These are phyloP conservation scores for Agriopis leucophaearia DNA, from an alignment of 2,888 invertebrate species.

Conservation along the genomic window DNA sequence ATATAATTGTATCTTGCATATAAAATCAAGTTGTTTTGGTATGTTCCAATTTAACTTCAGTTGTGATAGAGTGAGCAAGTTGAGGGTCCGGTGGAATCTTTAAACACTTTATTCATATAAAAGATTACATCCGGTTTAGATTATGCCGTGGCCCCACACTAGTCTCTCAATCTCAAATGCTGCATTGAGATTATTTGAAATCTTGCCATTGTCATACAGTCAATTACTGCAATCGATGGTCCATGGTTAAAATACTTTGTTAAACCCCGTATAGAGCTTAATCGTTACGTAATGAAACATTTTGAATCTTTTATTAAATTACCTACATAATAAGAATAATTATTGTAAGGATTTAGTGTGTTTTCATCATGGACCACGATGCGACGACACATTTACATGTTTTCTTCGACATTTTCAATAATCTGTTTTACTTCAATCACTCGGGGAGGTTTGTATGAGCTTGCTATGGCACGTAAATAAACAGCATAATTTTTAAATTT, in stretches of 20 bases:
- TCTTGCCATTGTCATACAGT: slow-evolving; percentile 11
- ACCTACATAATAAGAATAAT: slow-evolving; percentile 37
- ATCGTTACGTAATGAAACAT: slow-evolving; percentile 60
- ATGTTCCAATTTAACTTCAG: not conserved
- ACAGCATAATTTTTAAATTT: slow-evolving; percentile 17
- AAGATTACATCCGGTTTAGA: too few species aligned
- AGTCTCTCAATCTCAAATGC: not conserved
- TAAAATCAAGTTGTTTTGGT: too few species aligned
- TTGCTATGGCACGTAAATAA: slow-evolving; percentile 13
- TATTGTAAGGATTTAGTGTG: slow-evolving; percentile 41
- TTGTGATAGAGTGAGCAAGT: not conserved
- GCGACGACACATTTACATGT: not conserved
- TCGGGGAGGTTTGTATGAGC: not conserved
- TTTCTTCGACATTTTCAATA: not conserved
- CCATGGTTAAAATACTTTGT: slow-evolving; percentile 56
- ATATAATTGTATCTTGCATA: too few species aligned
- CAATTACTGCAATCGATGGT: slow-evolving; percentile 50
- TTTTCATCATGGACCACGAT: slow-evolving; percentile 43
- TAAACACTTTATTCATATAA: too few species aligned
- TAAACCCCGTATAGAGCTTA: slow-evolving; percentile 72
- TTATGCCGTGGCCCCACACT: too few species aligned
- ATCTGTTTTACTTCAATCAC: not conserved
- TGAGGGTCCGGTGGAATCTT: not conserved
- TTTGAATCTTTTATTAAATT: slow-evolving; percentile 57
- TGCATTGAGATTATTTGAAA: not conserved